These are phyloP conservation scores for Nemurella pictetii DNA, from an alignment of 2,888 invertebrate genomes.

Conservation along the genomic window DNA sequence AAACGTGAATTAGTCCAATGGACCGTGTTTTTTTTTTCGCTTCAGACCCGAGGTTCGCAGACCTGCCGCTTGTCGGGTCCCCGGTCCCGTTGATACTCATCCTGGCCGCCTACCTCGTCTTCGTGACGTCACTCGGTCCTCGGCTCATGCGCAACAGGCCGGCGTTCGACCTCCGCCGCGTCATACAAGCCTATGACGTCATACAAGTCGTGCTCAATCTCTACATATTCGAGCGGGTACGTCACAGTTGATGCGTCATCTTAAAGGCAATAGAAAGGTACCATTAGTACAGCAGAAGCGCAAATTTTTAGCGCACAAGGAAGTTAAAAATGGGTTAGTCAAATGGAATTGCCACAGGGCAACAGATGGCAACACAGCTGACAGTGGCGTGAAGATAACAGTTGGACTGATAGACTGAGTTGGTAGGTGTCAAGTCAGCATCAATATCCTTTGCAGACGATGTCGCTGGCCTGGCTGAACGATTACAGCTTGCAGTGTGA, in stretches of 20 bases:
- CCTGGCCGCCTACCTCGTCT: constrained; percentile 58
- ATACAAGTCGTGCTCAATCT: constrained; percentile 66
- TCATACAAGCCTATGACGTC: constrained; percentile 69
- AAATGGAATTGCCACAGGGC: too few relatives aligned
- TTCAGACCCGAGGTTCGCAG: background rate
- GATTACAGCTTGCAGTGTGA: constrained; percentile 61
- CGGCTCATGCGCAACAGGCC: constrained; percentile 66
- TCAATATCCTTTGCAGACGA: background rate
- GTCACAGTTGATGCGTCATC: background rate
- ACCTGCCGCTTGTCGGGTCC: constrained; percentile 52
- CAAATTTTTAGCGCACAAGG: too few relatives aligned
- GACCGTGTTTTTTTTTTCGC: background rate
- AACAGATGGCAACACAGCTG: too few relatives aligned
- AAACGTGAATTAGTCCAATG: too few relatives aligned
- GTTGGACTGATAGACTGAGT: too few relatives aligned
- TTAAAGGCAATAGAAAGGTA: too few relatives aligned
- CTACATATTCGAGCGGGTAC: constrained; percentile 59
- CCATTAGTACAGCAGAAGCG: too few relatives aligned
- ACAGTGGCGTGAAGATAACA: too few relatives aligned
- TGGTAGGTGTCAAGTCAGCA: background rate
- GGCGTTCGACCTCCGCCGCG: constrained; percentile 64
- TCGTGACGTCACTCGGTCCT: constrained; percentile 64
- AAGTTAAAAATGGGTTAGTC: too few relatives aligned
- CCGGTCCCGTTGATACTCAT: constrained; percentile 55
- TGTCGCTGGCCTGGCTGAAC: background rate